A percentile compares a stretch with the other conserved stretches of the same genome.
Evolutionary conservation across 2,797 vertebrate species (phyloP).

Genomic region (Masticophis lateralis): DNA sequence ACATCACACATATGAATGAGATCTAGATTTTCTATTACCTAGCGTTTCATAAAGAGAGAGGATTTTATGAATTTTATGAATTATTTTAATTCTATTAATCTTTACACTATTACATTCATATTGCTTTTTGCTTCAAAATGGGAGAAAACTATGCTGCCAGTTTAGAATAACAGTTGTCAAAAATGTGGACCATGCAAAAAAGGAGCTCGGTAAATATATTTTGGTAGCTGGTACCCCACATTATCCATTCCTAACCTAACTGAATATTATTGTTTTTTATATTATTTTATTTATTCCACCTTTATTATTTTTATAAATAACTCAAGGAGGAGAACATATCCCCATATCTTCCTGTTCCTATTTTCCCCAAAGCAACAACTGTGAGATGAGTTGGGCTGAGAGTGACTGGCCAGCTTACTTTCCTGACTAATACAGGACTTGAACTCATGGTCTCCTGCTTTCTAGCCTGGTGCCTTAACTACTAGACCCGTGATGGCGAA

Average conservation of each 20-base stretch:
- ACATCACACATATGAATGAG: not conserved
- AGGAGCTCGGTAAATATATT: not conserved
- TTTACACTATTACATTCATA: not conserved
- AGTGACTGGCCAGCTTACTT: not conserved
- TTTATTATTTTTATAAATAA: not conserved
- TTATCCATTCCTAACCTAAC: not conserved
- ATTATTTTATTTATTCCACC: not conserved
- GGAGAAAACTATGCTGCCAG: not conserved
- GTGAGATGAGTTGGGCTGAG: not conserved
- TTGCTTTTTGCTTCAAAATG: not conserved
- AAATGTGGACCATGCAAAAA: not conserved
- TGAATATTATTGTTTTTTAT: not conserved
- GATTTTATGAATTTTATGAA: not conserved
- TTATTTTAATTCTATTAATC: not conserved
- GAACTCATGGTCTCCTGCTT: not conserved
- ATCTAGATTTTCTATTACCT: not conserved
- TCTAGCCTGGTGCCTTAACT: not conserved
- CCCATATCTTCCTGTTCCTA: not conserved
- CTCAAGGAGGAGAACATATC: not conserved
- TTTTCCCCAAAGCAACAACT: not conserved
- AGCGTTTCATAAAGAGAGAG: not conserved
- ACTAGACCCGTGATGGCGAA: not conserved
- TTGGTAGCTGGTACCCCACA: not conserved
- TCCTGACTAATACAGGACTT: not conserved
- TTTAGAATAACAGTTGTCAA: not conserved